Evolutionary conservation across 2,113 vertebrate species (phyloP).

Genomic region (Halichoerus grypus): DNA sequence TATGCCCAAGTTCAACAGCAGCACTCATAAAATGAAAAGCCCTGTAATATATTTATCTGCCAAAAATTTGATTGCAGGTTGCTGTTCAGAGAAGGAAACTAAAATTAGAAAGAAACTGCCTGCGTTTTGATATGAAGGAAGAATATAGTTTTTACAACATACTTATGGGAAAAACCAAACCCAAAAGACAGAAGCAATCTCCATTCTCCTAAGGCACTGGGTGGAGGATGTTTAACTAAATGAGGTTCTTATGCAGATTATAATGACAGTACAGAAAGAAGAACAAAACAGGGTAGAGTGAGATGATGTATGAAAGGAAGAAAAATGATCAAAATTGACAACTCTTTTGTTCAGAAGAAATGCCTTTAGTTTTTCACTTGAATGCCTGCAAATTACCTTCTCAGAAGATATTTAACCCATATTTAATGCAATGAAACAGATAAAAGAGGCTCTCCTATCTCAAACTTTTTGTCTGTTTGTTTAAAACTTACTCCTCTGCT

Average conservation of each 20-base stretch:
- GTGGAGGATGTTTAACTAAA: slow-evolving; percentile 80
- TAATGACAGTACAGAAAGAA: slow-evolving; percentile 48
- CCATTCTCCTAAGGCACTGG: slow-evolving; percentile 77
- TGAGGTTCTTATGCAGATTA: slow-evolving; percentile 62
- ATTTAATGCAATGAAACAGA: background rate
- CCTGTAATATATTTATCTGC: slow-evolving; percentile 86
- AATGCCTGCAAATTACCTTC: slow-evolving; percentile 15
- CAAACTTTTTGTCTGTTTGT: background rate
- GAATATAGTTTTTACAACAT: slow-evolving; percentile 84
- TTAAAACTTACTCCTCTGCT: background rate
- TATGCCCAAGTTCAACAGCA: slow-evolving; percentile 80
- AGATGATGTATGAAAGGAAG: background rate
- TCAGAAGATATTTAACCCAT: background rate
- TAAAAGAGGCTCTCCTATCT: background rate
- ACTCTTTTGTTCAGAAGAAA: slow-evolving; percentile 45
- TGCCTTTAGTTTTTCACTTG: background rate
- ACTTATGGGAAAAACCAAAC: slow-evolving; percentile 86
- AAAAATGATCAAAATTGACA: slow-evolving; percentile 43
- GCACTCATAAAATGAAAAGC: slow-evolving; percentile 78
- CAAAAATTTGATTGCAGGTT: slow-evolving; percentile 88
- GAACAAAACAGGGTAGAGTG: background rate
- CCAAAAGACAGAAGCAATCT: slow-evolving; percentile 80
- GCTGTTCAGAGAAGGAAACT: slow-evolving; percentile 79
- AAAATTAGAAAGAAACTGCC: slow-evolving; percentile 86
- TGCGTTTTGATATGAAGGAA: slow-evolving; percentile 86